Conservation (phyloP, 2,113 vertebrate genomes). For the Mormyrus iriodes region DNA sequence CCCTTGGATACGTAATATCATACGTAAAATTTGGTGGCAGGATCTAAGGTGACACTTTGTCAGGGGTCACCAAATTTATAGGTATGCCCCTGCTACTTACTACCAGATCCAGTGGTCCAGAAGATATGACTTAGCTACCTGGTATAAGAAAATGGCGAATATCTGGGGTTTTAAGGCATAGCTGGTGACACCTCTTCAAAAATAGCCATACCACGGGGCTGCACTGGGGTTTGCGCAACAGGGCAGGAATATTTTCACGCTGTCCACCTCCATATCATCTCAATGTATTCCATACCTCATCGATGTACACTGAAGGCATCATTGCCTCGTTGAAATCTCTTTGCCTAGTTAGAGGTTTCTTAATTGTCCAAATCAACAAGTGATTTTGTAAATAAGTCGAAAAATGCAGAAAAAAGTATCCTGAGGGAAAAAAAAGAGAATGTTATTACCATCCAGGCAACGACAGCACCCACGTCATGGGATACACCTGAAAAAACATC, state of each 20-base stretch:
- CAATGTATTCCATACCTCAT: background rate
- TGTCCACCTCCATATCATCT: background rate
- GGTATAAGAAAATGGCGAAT: background rate
- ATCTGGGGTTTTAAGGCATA: background rate
- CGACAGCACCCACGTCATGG: slow-evolving; percentile 40
- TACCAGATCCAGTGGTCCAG: background rate
- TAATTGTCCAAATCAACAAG: slow-evolving; percentile 8
- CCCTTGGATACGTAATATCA: too few relatives aligned
- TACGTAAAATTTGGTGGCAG: background rate
- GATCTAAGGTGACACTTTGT: background rate
- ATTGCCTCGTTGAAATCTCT: background rate
- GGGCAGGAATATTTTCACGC: background rate
- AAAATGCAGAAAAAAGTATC: slow-evolving; percentile 26
- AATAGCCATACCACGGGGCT: background rate
- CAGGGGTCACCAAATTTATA: background rate
- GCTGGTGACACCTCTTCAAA: background rate
- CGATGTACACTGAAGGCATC: background rate
- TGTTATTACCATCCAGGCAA: slow-evolving; percentile 51
- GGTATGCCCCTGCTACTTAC: background rate
- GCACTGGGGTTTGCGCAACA: background rate
- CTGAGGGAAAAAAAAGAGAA: slow-evolving; percentile 38
- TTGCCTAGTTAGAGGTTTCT: background rate
- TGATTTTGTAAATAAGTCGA: background rate
- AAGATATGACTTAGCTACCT: background rate
- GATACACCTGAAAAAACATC: slow-evolving; percentile 65